These are phyloP conservation scores for Platichthys stellatus DNA, from an alignment of 2,113 vertebrate species.

Conservation along the genomic window DNA sequence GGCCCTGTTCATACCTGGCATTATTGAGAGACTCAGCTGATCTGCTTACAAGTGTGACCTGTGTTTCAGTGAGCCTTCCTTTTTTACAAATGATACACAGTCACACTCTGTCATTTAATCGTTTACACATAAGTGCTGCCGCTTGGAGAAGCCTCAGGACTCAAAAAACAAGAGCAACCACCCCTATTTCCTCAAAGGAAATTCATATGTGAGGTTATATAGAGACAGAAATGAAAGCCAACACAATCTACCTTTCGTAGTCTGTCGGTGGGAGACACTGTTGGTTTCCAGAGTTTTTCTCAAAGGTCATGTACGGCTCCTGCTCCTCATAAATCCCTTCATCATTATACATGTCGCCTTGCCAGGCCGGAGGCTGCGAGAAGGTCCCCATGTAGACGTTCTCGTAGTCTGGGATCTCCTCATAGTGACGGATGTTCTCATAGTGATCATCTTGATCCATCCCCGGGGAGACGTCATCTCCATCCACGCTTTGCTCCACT, in stretches of 20 bases:
- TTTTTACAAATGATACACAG: not conserved
- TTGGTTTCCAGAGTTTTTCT: constrained; percentile 61
- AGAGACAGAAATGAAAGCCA: not conserved
- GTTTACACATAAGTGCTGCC: not conserved
- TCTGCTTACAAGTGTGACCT: not conserved
- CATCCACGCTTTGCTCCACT: constrained; percentile 69
- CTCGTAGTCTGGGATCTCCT: constrained; percentile 88
- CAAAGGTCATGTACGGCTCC: constrained; percentile 82
- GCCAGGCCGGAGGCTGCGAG: constrained; percentile 51
- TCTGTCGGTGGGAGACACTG: constrained; percentile 7
- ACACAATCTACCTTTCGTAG: constrained; percentile 60
- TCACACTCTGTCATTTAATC: not conserved
- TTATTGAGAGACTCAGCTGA: too few relatives aligned
- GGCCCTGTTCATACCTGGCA: not conserved
- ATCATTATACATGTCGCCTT: constrained; percentile 69
- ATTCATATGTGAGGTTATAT: not conserved
- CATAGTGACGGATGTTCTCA: constrained; percentile 86
- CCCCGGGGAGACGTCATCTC: constrained; percentile 53
- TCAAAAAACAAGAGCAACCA: not conserved
- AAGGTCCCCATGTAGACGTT: constrained; percentile 79
- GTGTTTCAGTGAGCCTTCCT: not conserved
- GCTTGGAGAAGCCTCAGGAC: not conserved
- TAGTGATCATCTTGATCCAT: constrained; percentile 68
- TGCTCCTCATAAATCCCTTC: constrained; percentile 87
- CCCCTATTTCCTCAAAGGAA: not conserved